Evolutionary conservation across 2,113 vertebrate species (phyloP), one percentile per base, ranked within the genome.

Genomic region (Amazona vittata): DNA sequence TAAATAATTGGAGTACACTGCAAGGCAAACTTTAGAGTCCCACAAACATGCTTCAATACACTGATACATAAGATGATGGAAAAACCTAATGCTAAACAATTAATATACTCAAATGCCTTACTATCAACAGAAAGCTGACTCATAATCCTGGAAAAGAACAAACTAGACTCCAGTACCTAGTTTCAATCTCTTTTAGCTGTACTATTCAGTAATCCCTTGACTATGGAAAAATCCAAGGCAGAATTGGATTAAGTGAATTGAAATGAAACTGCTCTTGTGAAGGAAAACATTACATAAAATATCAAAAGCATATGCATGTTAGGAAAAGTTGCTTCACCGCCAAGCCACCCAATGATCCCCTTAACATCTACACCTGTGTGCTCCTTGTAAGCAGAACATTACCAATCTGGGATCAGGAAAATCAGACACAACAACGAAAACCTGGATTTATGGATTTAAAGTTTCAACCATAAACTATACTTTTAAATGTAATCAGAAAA

Each of bases 1-100:
- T 2, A 4, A 41, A 35, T 50, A 20, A 53, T 19, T 10, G 50
- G 37, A 59, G 2, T 18, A 9, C 13, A 53, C 4, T 16, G 50
- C 2, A 10, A 75, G 15, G 35, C 2, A 8, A 37, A 53, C 37
- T 71, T 33, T 24, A 41, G 29, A 93, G 41, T 55, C 52, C 44
- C 15, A 88, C 3, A 67, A 9, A 69, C 11, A 3, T 17, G 15
- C 29, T 28, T 41, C 18, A 71, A 16, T 5, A 14, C n/a, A 59
- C 15, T 33, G 9, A 82, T 62, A 52, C 33, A 55, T 2, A n/a
- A 74, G 18, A 60, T 0, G 0, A 64, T 1, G 5, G 46, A 70
- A 94, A 86, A 89, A 76, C 2, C 14, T 35, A 79, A 68, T 5
- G 33, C 16, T 64, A 24, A 86, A 71, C 5, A 5, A 31, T 46